Conservation (phyloP, 2,797 vertebrate genomes). For the Macropus fuliginosus region DNA sequence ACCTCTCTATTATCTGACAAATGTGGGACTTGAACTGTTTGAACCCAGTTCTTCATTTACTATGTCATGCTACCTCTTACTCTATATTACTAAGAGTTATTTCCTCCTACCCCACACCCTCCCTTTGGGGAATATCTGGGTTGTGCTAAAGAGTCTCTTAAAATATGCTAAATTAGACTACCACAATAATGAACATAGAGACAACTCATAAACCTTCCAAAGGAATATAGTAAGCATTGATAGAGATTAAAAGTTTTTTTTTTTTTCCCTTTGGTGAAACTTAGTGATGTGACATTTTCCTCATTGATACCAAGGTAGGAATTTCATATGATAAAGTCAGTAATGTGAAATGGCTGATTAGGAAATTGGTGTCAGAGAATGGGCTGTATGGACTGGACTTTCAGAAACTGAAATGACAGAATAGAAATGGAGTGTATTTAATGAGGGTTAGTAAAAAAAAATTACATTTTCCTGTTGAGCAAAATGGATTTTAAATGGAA, state of each 20-base stretch:
- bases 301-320: not conserved
- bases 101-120: not conserved
- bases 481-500: not conserved
- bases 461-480: not conserved
- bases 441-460: not conserved
- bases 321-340: not conserved
- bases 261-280: not conserved
- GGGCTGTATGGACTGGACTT: not conserved
- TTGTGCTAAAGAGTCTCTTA: not conserved
- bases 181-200: not conserved
- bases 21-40: not conserved
- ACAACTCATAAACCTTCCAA: not conserved
- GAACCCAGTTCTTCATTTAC: not conserved
- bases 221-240: not conserved
- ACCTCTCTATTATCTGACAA: not conserved
- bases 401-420: not conserved
- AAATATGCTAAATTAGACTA: not conserved
- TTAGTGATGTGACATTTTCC: not conserved
- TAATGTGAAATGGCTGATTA: not conserved
- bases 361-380: not conserved
- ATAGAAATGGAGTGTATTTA: not conserved
- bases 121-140: not conserved
- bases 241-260: not conserved
- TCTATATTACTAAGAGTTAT: not conserved
- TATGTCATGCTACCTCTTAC: not conserved